phyloP scores from a whole-genome alignment of 2,888 invertebrate species.

The Standfussiana lucernea region DNA sequence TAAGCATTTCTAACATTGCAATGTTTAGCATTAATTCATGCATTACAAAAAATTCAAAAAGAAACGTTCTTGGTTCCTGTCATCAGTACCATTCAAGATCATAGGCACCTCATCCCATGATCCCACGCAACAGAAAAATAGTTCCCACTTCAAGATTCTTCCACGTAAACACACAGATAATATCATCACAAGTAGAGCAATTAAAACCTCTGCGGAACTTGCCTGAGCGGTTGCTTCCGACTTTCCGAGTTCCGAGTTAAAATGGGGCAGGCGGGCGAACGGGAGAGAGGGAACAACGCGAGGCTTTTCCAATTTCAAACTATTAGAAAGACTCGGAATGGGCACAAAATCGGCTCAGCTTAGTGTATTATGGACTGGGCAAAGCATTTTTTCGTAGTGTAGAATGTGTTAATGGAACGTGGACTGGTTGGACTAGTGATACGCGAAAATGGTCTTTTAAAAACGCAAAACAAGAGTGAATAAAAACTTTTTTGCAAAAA shows the following conservation, averaged over 20 bases:
- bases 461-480: not conserved
- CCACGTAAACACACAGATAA: constrained; percentile 37
- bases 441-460: not conserved
- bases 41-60: not conserved
- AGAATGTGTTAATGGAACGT: not conserved
- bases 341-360: constrained; percentile 32
- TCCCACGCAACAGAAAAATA: not conserved
- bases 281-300: constrained; percentile 58
- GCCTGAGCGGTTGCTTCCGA: constrained; percentile 47
- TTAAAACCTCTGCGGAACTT: constrained; percentile 55
- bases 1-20: not conserved
- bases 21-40: not conserved
- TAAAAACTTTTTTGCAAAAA: too few relatives aligned
- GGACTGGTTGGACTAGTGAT: not conserved
- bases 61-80: not conserved
- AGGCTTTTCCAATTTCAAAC: constrained; percentile 68
- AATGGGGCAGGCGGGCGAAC: constrained; percentile 55
- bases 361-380: constrained; percentile 19
- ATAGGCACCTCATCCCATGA: not conserved
- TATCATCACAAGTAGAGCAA: constrained; percentile 58
- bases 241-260: constrained; percentile 49
- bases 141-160: not conserved
- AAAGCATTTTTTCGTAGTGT: constrained; percentile 1
- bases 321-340: constrained; percentile 61
- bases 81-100: not conserved